Percentiles rank a stretch among this genome's conserved stretches.
Evolutionary conservation across 2,113 vertebrate species (phyloP).

Genomic region (Glaucidium brasilianum): DNA sequence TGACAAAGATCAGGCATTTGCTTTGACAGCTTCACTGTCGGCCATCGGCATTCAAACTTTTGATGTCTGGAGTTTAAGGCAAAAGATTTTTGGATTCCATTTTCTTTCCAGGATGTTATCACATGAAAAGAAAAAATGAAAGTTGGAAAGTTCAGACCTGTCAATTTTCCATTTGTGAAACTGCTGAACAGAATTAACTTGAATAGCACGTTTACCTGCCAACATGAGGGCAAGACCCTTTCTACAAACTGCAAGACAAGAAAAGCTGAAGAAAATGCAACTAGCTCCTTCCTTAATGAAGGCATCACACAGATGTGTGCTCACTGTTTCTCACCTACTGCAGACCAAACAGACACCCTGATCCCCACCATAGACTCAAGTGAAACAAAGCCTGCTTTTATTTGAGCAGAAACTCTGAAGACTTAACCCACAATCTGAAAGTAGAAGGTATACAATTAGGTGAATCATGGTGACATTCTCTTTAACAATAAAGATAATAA

Average conservation of each 20-base stretch:
- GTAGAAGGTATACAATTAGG: neutral
- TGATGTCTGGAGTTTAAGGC: conserved; percentile 21
- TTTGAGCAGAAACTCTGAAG: neutral
- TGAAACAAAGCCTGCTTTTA: neutral
- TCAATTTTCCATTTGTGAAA: neutral
- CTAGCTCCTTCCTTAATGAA: neutral
- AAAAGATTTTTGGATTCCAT: neutral
- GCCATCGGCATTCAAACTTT: neutral
- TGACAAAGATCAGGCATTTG: neutral
- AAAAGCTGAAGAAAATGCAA: neutral
- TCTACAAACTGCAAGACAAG: neutral
- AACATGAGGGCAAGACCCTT: accelerated
- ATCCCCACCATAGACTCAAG: neutral
- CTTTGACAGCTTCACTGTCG: conserved; percentile 23
- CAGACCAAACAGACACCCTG: neutral
- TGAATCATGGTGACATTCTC: neutral
- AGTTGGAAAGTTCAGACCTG: conserved; percentile 66
- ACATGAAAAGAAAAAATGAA: conserved; percentile 9
- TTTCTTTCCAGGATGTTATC: conserved; percentile 27
- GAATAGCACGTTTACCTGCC: neutral
- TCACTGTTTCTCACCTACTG: neutral
- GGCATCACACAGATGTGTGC: neutral
- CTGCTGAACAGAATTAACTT: neutral
- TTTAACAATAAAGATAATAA: neutral
- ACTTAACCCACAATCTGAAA: neutral